Evolutionary conservation across 2,888 invertebrate species (phyloP).

Genomic region (Macrophya alboannulata): DNA sequence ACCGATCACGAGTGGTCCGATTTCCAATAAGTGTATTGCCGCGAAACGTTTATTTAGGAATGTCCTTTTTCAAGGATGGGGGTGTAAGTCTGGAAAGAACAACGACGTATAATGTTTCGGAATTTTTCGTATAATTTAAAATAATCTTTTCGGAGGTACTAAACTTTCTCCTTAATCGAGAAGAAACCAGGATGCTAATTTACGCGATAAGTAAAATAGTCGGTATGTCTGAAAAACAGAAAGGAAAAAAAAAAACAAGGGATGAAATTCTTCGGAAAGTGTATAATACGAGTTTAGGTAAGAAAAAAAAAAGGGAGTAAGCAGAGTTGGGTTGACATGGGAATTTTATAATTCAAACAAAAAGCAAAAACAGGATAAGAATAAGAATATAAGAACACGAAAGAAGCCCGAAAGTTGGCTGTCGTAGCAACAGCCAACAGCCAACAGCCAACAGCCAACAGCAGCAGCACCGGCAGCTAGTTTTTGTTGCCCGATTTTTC

Average conservation of each 20-base stretch:
- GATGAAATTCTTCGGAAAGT: constrained; percentile 20
- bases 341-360: constrained; percentile 34
- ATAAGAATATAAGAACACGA: background rate
- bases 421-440: background rate
- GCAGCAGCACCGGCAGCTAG: background rate
- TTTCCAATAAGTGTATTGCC: background rate
- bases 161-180: no score
- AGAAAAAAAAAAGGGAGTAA: background rate
- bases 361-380: background rate
- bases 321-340: constrained; percentile 43
- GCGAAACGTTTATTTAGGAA: background rate
- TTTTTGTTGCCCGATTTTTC: constrained; percentile 58
- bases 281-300: constrained; percentile 14
- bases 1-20: background rate
- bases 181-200: background rate
- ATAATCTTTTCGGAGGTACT: no score
- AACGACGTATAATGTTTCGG: no score
- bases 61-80: background rate
- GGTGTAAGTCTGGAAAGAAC: no score
- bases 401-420: background rate
- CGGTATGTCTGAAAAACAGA: no score
- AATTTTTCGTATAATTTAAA: no score
- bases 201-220: background rate
- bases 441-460: no score
- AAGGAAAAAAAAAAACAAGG: background rate